A percentile compares a stretch with the other conserved stretches of the same genome.
Conservation (phyloP, 2,797 vertebrate genomes). For the Cyprinodon diabolis region DNA sequence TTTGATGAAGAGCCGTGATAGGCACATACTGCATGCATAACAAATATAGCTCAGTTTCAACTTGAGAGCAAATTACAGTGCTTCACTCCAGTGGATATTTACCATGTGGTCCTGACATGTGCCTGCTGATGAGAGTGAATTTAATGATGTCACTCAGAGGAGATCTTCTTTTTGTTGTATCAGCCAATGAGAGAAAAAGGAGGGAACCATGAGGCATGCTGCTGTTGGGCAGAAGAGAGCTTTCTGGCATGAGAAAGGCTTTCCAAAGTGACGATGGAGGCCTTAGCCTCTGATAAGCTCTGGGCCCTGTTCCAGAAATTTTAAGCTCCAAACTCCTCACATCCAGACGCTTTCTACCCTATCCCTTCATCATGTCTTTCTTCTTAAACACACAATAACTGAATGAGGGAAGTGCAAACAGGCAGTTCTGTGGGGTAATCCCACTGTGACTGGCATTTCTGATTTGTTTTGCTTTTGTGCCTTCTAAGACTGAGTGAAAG, state of each 20-base stretch:
- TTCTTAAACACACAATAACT: slow-evolving; percentile 11
- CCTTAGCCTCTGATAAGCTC: slow-evolving; percentile 62
- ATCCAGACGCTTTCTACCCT: slow-evolving; percentile 9
- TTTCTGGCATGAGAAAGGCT: slow-evolving; percentile 61
- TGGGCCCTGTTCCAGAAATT: slow-evolving; percentile 54
- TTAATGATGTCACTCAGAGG: slow-evolving; percentile 58
- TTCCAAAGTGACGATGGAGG: slow-evolving; percentile 48
- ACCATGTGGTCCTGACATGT: slow-evolving; percentile 55
- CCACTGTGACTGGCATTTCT: background rate
- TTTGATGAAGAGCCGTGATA: background rate
- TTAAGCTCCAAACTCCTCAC: slow-evolving; percentile 32
- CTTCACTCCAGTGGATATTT: slow-evolving; percentile 20
- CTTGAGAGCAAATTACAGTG: slow-evolving; percentile 3
- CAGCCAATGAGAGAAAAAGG: slow-evolving; percentile 63
- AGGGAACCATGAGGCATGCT: slow-evolving; percentile 56
- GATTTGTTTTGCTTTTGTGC: slow-evolving; percentile 18
- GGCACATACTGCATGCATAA: background rate
- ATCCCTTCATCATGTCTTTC: slow-evolving; percentile 17
- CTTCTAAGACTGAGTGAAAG: slow-evolving; percentile 18
- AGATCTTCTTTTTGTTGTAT: slow-evolving; percentile 48
- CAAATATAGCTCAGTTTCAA: slow-evolving; percentile 17
- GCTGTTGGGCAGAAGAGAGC: slow-evolving; percentile 74
- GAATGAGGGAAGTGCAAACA: background rate
- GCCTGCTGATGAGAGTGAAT: slow-evolving; percentile 26
- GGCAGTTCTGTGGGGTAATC: background rate